Conservation (phyloP, 1,140 invertebrate genomes). For the Oncopeltus fasciatus region DNA sequence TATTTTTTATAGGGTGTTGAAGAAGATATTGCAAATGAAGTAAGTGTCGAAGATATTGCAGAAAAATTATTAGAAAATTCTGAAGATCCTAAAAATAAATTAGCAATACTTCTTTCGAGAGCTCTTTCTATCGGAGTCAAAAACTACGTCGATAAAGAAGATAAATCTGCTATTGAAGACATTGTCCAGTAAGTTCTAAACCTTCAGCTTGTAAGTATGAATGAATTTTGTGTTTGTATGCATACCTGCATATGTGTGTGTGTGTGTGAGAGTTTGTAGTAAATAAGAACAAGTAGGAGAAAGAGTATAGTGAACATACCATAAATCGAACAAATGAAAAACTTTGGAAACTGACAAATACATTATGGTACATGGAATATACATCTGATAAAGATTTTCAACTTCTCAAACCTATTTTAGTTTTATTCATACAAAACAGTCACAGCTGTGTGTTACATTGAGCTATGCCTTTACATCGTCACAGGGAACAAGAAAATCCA, state of each 20-base stretch:
- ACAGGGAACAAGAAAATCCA: too few species aligned
- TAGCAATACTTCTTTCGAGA: background rate
- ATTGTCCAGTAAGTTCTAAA: background rate
- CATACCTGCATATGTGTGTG: background rate
- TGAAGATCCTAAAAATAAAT: background rate
- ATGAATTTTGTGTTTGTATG: background rate
- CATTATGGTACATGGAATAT: too few species aligned
- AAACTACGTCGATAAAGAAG: background rate
- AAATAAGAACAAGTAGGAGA: background rate
- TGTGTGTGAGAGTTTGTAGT: background rate
- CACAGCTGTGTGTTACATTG: too few species aligned
- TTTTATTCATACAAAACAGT: too few species aligned
- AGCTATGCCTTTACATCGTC: too few species aligned
- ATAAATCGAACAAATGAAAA: too few species aligned
- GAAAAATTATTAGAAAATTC: background rate
- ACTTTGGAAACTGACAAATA: too few species aligned
- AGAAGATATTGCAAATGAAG: background rate
- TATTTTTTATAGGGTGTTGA: background rate
- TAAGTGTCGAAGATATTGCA: background rate
- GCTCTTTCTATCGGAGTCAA: background rate
- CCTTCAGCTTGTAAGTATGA: background rate
- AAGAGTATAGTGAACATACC: too few species aligned
- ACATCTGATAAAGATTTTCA: too few species aligned
- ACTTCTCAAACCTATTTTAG: too few species aligned
- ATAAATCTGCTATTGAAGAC: background rate